Base-by-base conservation (phyloP, 2,888 invertebrate species). In the Nyleta sp. region DNA sequence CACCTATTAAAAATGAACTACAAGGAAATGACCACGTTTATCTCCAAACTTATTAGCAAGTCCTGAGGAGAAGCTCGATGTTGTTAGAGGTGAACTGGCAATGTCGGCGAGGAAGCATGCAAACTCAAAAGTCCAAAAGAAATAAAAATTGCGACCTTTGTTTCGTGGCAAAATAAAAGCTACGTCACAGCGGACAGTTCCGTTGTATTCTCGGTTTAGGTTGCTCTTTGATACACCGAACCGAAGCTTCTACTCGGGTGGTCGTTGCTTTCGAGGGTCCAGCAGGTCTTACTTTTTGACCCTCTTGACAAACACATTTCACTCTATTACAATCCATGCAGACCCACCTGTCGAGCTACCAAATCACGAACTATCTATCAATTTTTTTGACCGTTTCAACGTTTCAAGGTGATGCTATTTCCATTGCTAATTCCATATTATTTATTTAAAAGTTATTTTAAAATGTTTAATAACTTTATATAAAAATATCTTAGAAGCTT, bases 271-370 rank as follows among this genome's bases (percentile, higher is more conserved):
- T 85, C 59, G 82, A 80, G 65, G 85, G 72, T 74, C 84, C 73
- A 53, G 84, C 80, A 55, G 84, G 76, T 82, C 84, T 85, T 67
- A 83, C 81, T 81, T 86, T 90, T 86, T 89, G 88, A 77, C 85
- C 88, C 83, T 84, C 87, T 42, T 91, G 91, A 91, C 94, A 94
- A 91, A 92, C 91, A 91, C 94, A 94, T 91, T 94, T 94, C 91
- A 94, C 92, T 91, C 92, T 93, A 92, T 93, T 93, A 93, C 94
- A 94, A 88, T 93, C 93, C 91, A 93, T 93, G 93, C 94, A 94
- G 92, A 94, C 93, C 93, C 94, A 94, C 91, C 93, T 94, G 93
- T 94, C 94, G 93, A 94, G 93, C 94, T 94, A 93, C 88, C 93
- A 93, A 93, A 93, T 93, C 92, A 92, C 92, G 87, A 92, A 89